phyloP scores from a whole-genome alignment of 2,113 vertebrate species.

The Protomyctophum bolini region DNA sequence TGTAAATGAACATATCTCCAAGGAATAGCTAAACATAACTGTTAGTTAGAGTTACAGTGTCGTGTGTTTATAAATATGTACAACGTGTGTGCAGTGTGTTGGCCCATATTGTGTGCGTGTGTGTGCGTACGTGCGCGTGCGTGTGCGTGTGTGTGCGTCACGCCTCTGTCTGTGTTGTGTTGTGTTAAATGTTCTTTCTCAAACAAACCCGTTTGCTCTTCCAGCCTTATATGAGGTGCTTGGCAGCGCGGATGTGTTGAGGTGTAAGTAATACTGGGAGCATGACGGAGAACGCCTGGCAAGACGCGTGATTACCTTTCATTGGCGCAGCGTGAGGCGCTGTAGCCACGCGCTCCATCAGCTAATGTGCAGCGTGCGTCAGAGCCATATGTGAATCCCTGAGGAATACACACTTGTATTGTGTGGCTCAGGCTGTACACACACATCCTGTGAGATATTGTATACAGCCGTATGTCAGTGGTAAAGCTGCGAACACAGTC shows the following conservation, averaged over 20 bases:
- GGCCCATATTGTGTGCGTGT: background rate
- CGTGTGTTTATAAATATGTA: background rate
- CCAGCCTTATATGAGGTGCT: conserved; percentile 18
- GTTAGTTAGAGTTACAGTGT: conserved; percentile 4
- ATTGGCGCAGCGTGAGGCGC: conserved; percentile 42
- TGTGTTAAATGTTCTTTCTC: conserved; percentile 28
- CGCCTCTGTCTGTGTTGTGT: background rate
- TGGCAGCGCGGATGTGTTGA: conserved; percentile 40
- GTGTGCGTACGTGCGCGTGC: background rate
- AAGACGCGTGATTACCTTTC: conserved; percentile 60
- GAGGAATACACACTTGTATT: conserved; percentile 7
- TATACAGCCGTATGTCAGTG: conserved; percentile 6
- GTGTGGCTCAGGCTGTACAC: background rate
- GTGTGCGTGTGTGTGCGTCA: background rate
- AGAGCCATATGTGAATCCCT: conserved; percentile 38
- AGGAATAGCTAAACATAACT: conserved; percentile 39
- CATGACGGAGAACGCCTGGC: conserved; percentile 56
- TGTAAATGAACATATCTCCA: conserved; percentile 54
- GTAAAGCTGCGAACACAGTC: background rate
- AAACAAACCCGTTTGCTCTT: conserved; percentile 48
- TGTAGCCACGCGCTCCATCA: conserved; percentile 49
- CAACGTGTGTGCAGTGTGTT: too few relatives aligned
- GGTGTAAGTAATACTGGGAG: conserved; percentile 41
- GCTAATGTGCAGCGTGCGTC: conserved; percentile 53
- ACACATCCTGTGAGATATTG: too few relatives aligned